Evolutionary conservation across 2,113 vertebrate species (phyloP).

Genomic region (Sceloporus undulatus): DNA sequence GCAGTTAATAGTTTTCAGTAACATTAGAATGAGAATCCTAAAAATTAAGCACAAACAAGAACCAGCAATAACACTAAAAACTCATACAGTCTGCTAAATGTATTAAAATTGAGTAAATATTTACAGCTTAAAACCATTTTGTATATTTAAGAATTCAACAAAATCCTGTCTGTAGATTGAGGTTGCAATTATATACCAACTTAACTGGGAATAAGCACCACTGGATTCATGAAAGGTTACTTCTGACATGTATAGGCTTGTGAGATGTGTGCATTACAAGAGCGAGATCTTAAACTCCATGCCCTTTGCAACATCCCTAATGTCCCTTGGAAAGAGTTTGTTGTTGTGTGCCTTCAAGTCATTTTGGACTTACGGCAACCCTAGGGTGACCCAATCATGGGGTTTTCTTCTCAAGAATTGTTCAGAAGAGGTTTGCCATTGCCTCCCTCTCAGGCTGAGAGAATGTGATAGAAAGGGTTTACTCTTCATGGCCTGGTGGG

Average conservation of each 20-base stretch:
- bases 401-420: too few relatives aligned
- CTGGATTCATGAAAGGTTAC: not conserved
- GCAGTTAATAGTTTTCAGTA: not conserved
- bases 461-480: too few relatives aligned
- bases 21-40: not conserved
- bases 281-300: not conserved
- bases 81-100: not conserved
- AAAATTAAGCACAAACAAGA: not conserved
- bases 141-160: not conserved
- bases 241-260: not conserved
- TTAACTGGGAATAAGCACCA: not conserved
- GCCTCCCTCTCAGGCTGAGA: too few relatives aligned
- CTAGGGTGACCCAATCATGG: too few relatives aligned
- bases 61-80: not conserved
- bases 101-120: not conserved
- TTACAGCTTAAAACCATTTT: not conserved
- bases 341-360: not conserved
- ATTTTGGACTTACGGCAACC: too few relatives aligned
- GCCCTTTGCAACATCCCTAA: not conserved
- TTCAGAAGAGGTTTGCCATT: too few relatives aligned
- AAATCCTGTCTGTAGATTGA: not conserved
- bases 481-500: too few relatives aligned
- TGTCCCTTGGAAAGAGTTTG: not conserved
- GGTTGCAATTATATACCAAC: not conserved
- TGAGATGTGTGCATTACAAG: not conserved